Evolutionary conservation across 2,888 invertebrate genomes (phyloP), one percentile per base, ranked within the genome.

Genomic region (Hanleya hanleyi): DNA sequence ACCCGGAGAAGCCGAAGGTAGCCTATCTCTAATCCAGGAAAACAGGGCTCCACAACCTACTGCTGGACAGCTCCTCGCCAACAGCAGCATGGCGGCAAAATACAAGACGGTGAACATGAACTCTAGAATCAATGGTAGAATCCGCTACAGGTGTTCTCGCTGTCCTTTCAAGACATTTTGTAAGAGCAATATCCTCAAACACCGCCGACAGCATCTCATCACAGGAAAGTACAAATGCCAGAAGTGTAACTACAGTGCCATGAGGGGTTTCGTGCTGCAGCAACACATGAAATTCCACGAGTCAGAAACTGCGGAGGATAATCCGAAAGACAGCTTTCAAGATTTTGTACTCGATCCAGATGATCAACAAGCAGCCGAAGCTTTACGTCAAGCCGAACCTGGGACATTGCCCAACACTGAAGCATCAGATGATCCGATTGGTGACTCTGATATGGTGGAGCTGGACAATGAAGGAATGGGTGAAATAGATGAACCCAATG

Each of bases 241-340:
- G 29, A 69, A 77, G 9, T 87, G 87, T 71, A 81, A 80, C 50
- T 87, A 84, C 73, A 84, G 83, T 68, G 84, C 84, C 1, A 81
- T 79, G 0, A 74, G 83, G 62, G 80, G 78, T 4, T 80, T 73
- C 32, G 74, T 85, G 18, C 75, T 85, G 33, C 80, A 81, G 61
- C 83, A 85, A 64, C 87, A 87, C 69, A 74, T 85, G 37, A 77
- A 80, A 29, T 84, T 81, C 38, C 87, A 86, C 67, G 74, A 76
- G 2, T 73, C 72, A 35, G 65, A 47, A 29, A 65, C 41, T 29
- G 68, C 41, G n/a, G 37, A 61, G 22, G 69, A 75, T 38, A 51
- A 72, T 15, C 73, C 80, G 26, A 68, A 29, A 15, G 57, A 33
- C 18, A 73, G 73, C 51, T 78, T 76, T 62, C 80, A 83, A 62